These are phyloP conservation scores for Mus spretus DNA, from an alignment of 2,797 vertebrate genomes.

Conservation along the genomic window DNA sequence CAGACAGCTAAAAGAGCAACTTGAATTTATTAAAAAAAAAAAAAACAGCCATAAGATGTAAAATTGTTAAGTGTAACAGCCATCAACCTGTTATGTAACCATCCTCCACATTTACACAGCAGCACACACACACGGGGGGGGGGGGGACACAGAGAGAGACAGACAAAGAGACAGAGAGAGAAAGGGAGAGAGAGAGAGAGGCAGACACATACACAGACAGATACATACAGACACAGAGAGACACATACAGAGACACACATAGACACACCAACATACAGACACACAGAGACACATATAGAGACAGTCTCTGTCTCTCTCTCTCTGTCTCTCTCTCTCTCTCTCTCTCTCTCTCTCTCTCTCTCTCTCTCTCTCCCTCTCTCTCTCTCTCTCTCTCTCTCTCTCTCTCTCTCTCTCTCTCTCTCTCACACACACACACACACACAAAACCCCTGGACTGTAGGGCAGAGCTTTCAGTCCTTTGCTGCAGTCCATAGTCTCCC, in stretches of 20 bases:
- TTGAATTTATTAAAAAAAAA: not conserved
- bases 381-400: no score
- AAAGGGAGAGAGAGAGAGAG: not conserved
- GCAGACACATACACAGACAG: not conserved
- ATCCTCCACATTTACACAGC: not conserved
- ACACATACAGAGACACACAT: no score
- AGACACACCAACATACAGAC: no score
- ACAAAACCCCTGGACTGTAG: accelerated
- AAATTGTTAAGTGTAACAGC: not conserved
- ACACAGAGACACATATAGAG: no score
- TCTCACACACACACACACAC: no score
- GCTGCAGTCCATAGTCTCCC: not conserved
- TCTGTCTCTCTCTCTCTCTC: no score
- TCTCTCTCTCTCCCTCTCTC: no score
- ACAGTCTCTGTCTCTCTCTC: no score
- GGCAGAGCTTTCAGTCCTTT: not conserved
- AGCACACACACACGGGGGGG: no score
- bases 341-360: no score
- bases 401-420: no score
- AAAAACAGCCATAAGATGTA: not conserved
- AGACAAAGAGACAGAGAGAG: not conserved
- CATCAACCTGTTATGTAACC: not conserved
- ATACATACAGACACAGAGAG: not conserved
- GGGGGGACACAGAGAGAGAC: not conserved
- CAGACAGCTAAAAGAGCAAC: not conserved